Evolutionary conservation across 2,113 vertebrate species (phyloP).

Genomic region (Pavo muticus): DNA sequence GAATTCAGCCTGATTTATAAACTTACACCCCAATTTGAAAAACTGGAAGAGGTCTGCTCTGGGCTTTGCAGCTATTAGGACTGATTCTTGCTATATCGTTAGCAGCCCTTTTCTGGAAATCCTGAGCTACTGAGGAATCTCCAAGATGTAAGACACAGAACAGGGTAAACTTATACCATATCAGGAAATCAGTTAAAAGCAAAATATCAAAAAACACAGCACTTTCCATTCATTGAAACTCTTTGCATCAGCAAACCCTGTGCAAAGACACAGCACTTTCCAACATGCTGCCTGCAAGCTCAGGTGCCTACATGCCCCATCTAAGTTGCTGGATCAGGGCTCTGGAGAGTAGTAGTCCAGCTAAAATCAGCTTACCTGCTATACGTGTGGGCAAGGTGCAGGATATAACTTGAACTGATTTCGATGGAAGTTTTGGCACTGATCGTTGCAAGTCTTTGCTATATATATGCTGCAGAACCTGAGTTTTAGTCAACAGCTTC

Average conservation of each 20-base stretch:
- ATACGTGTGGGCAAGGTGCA: background rate
- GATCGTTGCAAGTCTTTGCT: background rate
- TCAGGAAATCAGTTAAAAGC: background rate
- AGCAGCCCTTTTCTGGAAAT: background rate
- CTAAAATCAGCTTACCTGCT: background rate
- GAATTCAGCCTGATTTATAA: background rate
- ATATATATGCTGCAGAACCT: background rate
- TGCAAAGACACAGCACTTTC: background rate
- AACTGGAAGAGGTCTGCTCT: background rate
- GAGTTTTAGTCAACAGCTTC: background rate
- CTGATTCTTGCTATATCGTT: background rate
- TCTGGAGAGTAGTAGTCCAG: background rate
- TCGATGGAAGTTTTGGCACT: background rate
- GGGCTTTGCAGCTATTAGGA: background rate
- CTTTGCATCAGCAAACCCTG: background rate
- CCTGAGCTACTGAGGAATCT: background rate
- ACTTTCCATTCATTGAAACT: background rate
- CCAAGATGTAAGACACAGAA: rapidly evolving
- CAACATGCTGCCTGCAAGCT: background rate
- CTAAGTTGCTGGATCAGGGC: background rate
- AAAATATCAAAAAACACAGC: background rate
- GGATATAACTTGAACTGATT: background rate
- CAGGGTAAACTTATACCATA: background rate
- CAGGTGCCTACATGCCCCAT: background rate
- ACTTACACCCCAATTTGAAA: background rate